Evolutionary conservation across 1,140 invertebrate species (phyloP).

Genomic region (Bombus superbus): DNA sequence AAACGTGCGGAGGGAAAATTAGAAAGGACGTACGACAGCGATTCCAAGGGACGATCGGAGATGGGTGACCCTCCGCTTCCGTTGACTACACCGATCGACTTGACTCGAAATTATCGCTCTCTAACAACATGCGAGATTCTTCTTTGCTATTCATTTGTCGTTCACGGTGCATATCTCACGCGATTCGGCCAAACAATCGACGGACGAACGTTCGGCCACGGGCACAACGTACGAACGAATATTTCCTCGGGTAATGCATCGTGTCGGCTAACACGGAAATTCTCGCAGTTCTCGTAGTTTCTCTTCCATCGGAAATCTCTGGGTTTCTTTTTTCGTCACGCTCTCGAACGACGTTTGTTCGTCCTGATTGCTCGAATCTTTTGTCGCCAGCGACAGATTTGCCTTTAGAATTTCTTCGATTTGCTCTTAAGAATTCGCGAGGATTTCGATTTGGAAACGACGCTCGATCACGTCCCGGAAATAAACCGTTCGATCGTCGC

Average conservation of each 20-base stretch:
- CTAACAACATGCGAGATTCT: constrained; percentile 63
- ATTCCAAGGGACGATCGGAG: constrained; percentile 13
- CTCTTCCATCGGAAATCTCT: neutral
- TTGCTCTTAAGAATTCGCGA: neutral
- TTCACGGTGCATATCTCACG: constrained; percentile 64
- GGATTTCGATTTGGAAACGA: neutral
- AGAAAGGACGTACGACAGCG: neutral
- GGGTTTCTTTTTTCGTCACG: neutral
- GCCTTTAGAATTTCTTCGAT: neutral
- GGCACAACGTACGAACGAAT: constrained; percentile 19
- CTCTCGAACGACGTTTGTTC: neutral
- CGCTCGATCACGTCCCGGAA: neutral
- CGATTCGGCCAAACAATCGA: constrained; percentile 61
- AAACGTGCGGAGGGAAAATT: neutral
- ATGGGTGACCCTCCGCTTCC: constrained; percentile 48
- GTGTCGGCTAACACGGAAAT: constrained; percentile 1
- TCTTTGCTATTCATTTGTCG: constrained; percentile 72
- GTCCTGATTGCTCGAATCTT: neutral
- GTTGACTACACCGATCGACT: constrained; percentile 52
- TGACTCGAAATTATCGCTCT: constrained; percentile 65
- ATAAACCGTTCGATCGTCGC: neutral
- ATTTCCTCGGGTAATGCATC: constrained; percentile 39
- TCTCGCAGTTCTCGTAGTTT: constrained; percentile 7
- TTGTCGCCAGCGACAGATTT: neutral
- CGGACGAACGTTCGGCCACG: constrained; percentile 55